phyloP scores from a whole-genome alignment of 2,888 invertebrate species.

The Arctia plantaginis region DNA sequence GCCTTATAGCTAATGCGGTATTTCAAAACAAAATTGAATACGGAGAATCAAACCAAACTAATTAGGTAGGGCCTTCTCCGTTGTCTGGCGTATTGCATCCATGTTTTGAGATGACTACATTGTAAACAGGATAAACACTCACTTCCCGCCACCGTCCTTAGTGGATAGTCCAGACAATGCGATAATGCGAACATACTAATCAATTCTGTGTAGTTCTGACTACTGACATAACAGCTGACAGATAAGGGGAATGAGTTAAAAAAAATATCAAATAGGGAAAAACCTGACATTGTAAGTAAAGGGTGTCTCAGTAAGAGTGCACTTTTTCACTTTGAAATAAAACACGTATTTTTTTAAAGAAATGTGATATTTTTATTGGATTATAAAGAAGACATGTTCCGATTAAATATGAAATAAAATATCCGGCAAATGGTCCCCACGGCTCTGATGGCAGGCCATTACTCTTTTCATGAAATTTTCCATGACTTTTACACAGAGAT shows the following conservation, averaged over 20 bases:
- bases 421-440: too few relatives aligned
- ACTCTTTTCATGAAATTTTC: too few relatives aligned
- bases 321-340: too few relatives aligned
- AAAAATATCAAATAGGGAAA: not conserved
- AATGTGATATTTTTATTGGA: too few relatives aligned
- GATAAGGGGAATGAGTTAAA: constrained; percentile 16
- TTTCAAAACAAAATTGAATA: not conserved
- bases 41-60: not conserved
- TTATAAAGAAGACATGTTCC: too few relatives aligned
- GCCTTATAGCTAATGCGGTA: not conserved
- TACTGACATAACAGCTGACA: constrained; percentile 11
- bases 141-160: constrained; percentile 68
- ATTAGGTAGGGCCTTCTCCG: not conserved
- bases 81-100: constrained; percentile 2
- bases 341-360: too few relatives aligned
- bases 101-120: constrained; percentile 51
- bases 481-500: too few relatives aligned
- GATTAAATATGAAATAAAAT: too few relatives aligned
- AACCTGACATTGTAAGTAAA: not conserved
- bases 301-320: too few relatives aligned
- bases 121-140: constrained; percentile 74
- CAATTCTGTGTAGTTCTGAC: constrained; percentile 28
- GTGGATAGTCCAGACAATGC: constrained; percentile 58
- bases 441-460: too few relatives aligned
- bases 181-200: constrained; percentile 49